Conservation (phyloP, 2,113 vertebrate genomes). For the Podilymbus podiceps region DNA sequence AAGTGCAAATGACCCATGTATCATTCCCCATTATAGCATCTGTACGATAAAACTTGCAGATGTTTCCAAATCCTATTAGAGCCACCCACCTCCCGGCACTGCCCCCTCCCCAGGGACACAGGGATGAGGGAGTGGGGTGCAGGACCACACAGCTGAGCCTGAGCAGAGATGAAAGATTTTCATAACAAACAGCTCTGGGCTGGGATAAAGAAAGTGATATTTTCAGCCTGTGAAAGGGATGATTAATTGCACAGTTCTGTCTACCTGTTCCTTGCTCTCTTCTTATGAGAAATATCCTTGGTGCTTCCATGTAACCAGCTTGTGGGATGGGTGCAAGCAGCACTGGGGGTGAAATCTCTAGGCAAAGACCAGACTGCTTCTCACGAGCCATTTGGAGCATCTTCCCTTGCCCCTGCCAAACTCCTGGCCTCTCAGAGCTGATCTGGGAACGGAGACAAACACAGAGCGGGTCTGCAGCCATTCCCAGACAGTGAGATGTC, state of each 20-base stretch:
- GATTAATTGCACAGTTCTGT: slow-evolving; percentile 6
- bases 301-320: neutral
- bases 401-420: neutral
- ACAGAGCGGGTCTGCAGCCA: neutral
- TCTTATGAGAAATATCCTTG: slow-evolving; percentile 20
- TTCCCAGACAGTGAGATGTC: neutral
- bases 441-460: neutral
- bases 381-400: neutral
- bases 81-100: neutral
- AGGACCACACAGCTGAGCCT: neutral
- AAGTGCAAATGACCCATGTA: neutral
- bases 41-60: neutral
- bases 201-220: neutral
- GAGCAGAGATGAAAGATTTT: slow-evolving; percentile 7
- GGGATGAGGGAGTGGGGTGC: neutral
- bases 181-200: neutral
- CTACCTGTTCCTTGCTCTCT: neutral
- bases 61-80: neutral
- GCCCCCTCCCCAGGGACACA: neutral
- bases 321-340: neutral
- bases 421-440: neutral
- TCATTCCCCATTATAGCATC: neutral
- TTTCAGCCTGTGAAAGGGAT: neutral
- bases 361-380: neutral
- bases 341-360: neutral